phyloP scores from a whole-genome alignment of 2,888 invertebrate genomes.

The Tinea semifulvella region DNA sequence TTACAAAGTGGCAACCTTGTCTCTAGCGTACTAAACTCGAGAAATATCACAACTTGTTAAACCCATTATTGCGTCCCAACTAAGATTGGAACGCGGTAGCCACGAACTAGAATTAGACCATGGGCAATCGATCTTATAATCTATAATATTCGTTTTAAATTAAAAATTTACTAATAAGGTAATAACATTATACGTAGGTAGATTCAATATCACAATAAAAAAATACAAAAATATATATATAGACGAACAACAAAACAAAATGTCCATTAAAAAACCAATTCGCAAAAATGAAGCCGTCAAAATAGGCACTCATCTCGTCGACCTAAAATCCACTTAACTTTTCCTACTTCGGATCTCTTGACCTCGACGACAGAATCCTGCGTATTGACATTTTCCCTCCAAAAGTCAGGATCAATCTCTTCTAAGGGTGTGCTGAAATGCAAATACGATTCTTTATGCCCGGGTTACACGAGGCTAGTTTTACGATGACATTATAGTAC shows the following conservation, averaged over 20 bases:
- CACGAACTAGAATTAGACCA: too few species aligned
- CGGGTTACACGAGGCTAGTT: conserved; percentile 26
- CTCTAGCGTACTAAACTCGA: too few species aligned
- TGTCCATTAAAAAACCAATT: conserved; percentile 10
- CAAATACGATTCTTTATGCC: conserved; percentile 52
- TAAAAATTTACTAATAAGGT: too few species aligned
- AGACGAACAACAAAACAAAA: neutral
- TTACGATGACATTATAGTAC: too few species aligned
- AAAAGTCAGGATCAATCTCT: conserved; percentile 44
- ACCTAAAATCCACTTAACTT: conserved; percentile 12
- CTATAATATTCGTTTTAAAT: too few species aligned
- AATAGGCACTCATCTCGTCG: conserved; percentile 6
- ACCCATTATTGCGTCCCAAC: too few species aligned
- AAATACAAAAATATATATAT: neutral
- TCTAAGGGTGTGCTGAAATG: conserved; percentile 32
- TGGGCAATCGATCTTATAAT: too few species aligned
- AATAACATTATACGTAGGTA: too few species aligned
- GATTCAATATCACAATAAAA: too few species aligned
- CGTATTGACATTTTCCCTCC: conserved; percentile 36
- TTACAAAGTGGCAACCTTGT: too few species aligned
- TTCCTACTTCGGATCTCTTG: conserved; percentile 25
- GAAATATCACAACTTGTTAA: too few species aligned
- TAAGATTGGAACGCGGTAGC: too few species aligned
- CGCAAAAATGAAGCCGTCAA: conserved; percentile 4
- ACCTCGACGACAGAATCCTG: conserved; percentile 24